Conservation (phyloP, 2,113 vertebrate species). For the Acrocephalus kingi region DNA sequence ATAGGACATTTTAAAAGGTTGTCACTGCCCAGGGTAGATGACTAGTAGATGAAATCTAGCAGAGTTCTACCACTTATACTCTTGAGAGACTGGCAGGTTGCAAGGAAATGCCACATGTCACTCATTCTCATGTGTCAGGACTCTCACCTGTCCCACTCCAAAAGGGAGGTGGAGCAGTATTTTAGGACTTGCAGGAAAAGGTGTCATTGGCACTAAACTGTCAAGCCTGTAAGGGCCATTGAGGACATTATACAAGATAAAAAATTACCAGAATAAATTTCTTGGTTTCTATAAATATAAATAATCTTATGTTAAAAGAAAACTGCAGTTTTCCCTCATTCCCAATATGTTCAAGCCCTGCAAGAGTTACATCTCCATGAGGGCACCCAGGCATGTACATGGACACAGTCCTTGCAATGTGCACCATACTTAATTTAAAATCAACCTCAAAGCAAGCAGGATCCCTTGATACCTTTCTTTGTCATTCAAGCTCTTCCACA, state of each 20-base stretch:
- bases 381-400: accelerated
- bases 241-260: not conserved
- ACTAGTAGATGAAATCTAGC: not conserved
- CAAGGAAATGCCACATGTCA: not conserved
- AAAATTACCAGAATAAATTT: not conserved
- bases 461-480: not conserved
- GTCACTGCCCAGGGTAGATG: not conserved
- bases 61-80: not conserved
- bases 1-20: not conserved
- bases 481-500: not conserved
- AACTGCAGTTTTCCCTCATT: not conserved
- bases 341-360: not conserved
- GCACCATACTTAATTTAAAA: not conserved
- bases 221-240: not conserved
- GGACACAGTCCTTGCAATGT: not conserved
- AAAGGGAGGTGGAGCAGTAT: not conserved
- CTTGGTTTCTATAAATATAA: not conserved
- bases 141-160: accelerated
- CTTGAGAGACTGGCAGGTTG: not conserved
- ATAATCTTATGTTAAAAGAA: not conserved
- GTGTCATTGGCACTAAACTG: not conserved
- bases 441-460: not conserved
- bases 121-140: not conserved
- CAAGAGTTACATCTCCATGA: not conserved
- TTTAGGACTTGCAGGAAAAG: not conserved